A percentile compares a stretch with the other conserved stretches of the same genome.
These are phyloP conservation scores for Heteropelma amictum DNA, from an alignment of 2,888 invertebrate genomes.

Conservation along the genomic window DNA sequence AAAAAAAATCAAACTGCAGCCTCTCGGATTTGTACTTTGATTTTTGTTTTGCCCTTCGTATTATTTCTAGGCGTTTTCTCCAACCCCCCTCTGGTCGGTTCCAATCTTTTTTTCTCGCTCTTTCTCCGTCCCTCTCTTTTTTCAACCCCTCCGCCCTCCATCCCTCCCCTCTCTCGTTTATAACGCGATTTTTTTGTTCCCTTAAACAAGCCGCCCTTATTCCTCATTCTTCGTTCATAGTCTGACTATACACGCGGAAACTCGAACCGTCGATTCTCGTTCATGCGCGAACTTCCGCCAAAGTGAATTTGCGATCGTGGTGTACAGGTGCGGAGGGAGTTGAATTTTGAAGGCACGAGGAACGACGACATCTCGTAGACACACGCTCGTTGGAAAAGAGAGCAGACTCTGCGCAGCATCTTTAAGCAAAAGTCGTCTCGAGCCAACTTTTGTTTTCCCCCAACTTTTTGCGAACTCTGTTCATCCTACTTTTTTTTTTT, in stretches of 20 bases:
- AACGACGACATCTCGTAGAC: too few relatives aligned
- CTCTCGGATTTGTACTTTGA: slow-evolving; percentile 11
- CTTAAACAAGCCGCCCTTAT: slow-evolving; percentile 20
- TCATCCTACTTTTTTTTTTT: too few relatives aligned
- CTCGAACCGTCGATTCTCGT: slow-evolving; percentile 65
- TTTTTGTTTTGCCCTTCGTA: slow-evolving; percentile 30
- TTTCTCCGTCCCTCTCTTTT: not conserved
- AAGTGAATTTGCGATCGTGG: slow-evolving; percentile 66
- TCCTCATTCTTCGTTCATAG: slow-evolving; percentile 15
- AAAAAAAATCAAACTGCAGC: slow-evolving; percentile 62
- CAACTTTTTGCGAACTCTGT: too few relatives aligned
- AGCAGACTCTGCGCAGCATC: too few relatives aligned
- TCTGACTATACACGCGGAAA: slow-evolving; percentile 19
- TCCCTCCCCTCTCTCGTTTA: not conserved
- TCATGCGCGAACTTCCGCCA: slow-evolving; percentile 68
- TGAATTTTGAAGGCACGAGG: not conserved
- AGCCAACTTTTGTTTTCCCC: too few relatives aligned
- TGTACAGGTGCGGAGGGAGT: not conserved
- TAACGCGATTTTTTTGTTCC: slow-evolving; percentile 15
- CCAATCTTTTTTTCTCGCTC: not conserved
- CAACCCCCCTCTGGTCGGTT: not conserved
- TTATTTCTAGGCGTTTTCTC: slow-evolving; percentile 32
- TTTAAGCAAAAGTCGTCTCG: too few relatives aligned
- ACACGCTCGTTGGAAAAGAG: too few relatives aligned
- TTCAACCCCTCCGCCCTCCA: too few relatives aligned